These are phyloP conservation scores for Epinephelus fuscoguttatus DNA, from an alignment of 2,113 vertebrate species.

Conservation along the genomic window DNA sequence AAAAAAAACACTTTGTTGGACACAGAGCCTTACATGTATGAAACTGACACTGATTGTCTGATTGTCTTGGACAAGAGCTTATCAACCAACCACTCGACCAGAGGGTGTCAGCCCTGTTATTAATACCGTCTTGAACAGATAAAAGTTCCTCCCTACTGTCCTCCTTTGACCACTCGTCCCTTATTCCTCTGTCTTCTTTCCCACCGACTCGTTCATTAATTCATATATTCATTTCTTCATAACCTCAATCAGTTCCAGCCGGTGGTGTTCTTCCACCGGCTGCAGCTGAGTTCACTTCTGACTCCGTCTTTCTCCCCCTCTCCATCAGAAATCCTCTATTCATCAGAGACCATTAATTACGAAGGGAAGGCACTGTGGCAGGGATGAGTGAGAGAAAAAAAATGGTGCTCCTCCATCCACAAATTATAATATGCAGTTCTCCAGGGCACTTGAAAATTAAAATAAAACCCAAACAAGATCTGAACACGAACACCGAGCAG, in stretches of 20 bases:
- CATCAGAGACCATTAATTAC: conserved; percentile 62
- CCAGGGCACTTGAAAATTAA: conserved; percentile 68
- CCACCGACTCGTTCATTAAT: conserved; percentile 18
- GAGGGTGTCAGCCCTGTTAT: too few relatives aligned
- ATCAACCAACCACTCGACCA: too few relatives aligned
- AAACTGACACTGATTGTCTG: too few relatives aligned
- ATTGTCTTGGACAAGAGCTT: too few relatives aligned
- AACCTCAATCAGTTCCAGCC: conserved; percentile 3
- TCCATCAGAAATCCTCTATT: conserved; percentile 42
- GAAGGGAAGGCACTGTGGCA: conserved; percentile 34
- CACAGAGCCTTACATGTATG: too few relatives aligned
- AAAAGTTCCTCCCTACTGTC: background rate
- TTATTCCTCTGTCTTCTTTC: background rate
- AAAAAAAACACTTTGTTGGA: too few relatives aligned
- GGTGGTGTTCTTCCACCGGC: conserved; percentile 6
- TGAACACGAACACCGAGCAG: conserved; percentile 34
- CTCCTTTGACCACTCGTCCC: background rate
- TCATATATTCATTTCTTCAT: background rate
- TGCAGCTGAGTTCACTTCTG: background rate
- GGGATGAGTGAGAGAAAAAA: conserved; percentile 24
- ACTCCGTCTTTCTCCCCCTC: background rate
- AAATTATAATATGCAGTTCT: conserved; percentile 70
- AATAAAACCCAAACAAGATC: conserved; percentile 75
- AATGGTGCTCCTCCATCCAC: conserved; percentile 53
- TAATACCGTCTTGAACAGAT: background rate